phyloP scores from a whole-genome alignment of 2,797 vertebrate species.

The Anableps anableps region DNA sequence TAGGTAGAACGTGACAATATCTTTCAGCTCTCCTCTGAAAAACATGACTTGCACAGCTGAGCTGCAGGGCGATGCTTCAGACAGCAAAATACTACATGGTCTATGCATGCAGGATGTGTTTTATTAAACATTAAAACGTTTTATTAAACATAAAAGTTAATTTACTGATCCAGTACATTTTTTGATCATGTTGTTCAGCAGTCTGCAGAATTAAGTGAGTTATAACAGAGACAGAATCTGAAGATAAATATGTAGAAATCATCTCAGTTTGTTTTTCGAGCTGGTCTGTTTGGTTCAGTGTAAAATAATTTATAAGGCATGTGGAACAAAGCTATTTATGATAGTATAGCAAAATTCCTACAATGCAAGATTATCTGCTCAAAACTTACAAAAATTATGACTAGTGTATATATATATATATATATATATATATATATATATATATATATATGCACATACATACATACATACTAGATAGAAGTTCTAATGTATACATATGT shows the following conservation, averaged over 20 bases:
- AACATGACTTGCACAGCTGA: slow-evolving; percentile 2
- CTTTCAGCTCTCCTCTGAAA: slow-evolving; percentile 1
- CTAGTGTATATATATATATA: too few species aligned
- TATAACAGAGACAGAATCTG: not conserved
- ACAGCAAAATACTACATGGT: not conserved
- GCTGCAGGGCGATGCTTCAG: not conserved
- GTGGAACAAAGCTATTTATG: not conserved
- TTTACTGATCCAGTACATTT: not conserved
- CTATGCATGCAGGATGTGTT: not conserved
- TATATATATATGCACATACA: too few species aligned
- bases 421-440: too few species aligned
- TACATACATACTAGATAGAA: too few species aligned
- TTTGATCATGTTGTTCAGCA: not conserved
- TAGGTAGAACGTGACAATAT: not conserved
- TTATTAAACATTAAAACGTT: slow-evolving; percentile 1
- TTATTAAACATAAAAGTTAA: not conserved
- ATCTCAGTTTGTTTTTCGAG: not conserved
- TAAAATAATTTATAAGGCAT: not conserved
- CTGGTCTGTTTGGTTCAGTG: not conserved
- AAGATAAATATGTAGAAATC: not conserved
- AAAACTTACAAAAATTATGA: too few species aligned
- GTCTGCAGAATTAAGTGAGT: not conserved
- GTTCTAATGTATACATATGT: too few species aligned
- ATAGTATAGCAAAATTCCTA: not conserved
- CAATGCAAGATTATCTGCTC: not conserved